A percentile compares a stretch with the other conserved stretches of the same genome.
Evolutionary conservation across 2,888 invertebrate species (phyloP).

Genomic region (Megamerina dolium): DNA sequence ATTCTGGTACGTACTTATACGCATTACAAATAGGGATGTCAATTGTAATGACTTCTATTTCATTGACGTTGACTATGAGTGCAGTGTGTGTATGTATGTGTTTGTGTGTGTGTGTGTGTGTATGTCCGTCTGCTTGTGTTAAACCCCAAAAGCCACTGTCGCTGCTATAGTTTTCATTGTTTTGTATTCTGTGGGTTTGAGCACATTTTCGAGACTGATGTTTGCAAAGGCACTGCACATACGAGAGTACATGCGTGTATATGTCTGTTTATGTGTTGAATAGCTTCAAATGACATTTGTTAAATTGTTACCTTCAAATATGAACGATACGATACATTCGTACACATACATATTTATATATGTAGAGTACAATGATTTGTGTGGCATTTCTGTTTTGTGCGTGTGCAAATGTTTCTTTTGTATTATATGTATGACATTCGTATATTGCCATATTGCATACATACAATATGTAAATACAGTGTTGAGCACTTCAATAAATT

Average conservation of each 20-base stretch:
- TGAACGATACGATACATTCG: not conserved
- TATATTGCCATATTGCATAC: not conserved
- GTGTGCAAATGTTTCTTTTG: conserved; percentile 6
- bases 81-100: not conserved
- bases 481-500: no score
- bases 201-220: conserved; percentile 1
- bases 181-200: conserved; percentile 7
- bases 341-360: conserved; percentile 18
- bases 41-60: no score
- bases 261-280: conserved; percentile 1
- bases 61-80: no score
- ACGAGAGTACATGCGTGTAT: no score
- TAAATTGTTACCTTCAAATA: conserved; percentile 11
- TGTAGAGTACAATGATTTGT: conserved; percentile 32
- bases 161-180: conserved; percentile 11
- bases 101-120: not conserved
- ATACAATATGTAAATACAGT: no score
- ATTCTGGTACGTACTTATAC: no score
- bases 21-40: no score
- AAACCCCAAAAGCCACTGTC: no score
- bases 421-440: not conserved
- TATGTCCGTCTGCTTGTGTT: not conserved
- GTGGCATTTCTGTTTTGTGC: conserved; percentile 34
- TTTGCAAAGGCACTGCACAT: conserved; percentile 3
- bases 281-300: conserved; percentile 21